Conservation (phyloP, 2,113 vertebrate species). For the Tupaia tana region DNA sequence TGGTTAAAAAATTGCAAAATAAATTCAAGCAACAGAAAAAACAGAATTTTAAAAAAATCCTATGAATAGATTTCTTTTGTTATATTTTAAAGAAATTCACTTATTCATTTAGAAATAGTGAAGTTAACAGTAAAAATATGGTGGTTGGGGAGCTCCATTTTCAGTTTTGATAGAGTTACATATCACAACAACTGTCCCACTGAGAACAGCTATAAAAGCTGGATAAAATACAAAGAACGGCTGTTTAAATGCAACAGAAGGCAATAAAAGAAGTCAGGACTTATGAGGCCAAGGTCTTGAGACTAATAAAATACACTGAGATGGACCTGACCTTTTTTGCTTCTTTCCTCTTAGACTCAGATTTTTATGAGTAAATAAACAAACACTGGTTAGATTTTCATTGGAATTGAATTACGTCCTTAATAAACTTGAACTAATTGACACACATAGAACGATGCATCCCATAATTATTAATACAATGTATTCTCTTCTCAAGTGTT, state of each 20-base stretch:
- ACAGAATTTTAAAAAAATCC: not conserved
- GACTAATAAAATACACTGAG: conserved; percentile 9
- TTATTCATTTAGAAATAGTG: conserved; percentile 29
- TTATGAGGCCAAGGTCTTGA: not conserved
- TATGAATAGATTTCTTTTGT: conserved; percentile 52
- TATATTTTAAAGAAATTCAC: conserved; percentile 17
- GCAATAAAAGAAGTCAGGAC: conserved; percentile 50
- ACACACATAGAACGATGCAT: not conserved
- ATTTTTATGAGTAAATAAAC: conserved; percentile 3
- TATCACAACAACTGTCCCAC: not conserved
- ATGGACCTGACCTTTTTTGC: not conserved
- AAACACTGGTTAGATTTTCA: not conserved
- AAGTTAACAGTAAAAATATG: conserved; percentile 37
- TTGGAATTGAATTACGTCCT: not conserved
- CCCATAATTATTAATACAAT: not conserved
- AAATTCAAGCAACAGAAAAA: conserved; percentile 35
- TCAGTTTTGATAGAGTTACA: conserved; percentile 3
- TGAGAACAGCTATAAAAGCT: conserved; percentile 23
- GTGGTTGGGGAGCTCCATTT: conserved; percentile 26
- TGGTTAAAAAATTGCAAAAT: conserved; percentile 25
- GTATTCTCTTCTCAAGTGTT: not conserved
- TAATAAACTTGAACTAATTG: conserved; percentile 10
- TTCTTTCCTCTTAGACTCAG: not conserved
- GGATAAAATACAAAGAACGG: conserved; percentile 31
- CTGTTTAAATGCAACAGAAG: conserved; percentile 33